A percentile compares a stretch with the other conserved stretches of the same genome.
phyloP scores from a whole-genome alignment of 2,797 vertebrate species.

The Xenops minutus region DNA sequence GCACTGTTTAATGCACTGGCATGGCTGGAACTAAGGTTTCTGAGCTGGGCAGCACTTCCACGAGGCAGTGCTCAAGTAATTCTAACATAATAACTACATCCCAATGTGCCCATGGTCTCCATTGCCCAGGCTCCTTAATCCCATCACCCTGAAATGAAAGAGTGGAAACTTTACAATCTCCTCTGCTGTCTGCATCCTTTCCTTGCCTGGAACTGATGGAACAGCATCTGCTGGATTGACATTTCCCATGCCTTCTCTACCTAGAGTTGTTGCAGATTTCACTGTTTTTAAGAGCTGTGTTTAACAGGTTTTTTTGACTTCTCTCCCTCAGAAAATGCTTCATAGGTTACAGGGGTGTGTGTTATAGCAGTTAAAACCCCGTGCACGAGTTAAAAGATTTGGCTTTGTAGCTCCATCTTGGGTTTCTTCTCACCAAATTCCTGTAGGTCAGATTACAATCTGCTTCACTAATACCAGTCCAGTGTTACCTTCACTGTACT shows the following conservation, averaged over 20 bases:
- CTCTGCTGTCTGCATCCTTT: not conserved
- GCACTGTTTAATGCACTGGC: not conserved
- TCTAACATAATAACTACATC: not conserved
- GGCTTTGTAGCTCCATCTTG: not conserved
- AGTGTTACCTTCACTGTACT: not conserved
- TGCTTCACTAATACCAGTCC: not conserved
- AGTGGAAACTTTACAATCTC: not conserved
- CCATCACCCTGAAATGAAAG: fast-evolving
- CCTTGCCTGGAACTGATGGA: not conserved
- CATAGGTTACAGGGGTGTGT: fast-evolving
- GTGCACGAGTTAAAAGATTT: not conserved
- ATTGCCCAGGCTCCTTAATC: not conserved
- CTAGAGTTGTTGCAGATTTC: not conserved
- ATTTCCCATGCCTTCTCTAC: not conserved
- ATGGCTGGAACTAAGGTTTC: not conserved
- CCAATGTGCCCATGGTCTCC: not conserved
- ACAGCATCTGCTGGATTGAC: not conserved
- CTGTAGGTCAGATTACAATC: not conserved
- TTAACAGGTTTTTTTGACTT: not conserved
- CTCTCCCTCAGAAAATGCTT: not conserved
- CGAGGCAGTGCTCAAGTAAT: not conserved
- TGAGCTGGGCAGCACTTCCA: not conserved
- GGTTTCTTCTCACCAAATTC: not conserved
- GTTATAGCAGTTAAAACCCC: not conserved
- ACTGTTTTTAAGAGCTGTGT: not conserved